Evolutionary conservation across 2,797 vertebrate species (phyloP), one percentile per base, ranked within the genome.

Genomic region (Euthynnus affinis): DNA sequence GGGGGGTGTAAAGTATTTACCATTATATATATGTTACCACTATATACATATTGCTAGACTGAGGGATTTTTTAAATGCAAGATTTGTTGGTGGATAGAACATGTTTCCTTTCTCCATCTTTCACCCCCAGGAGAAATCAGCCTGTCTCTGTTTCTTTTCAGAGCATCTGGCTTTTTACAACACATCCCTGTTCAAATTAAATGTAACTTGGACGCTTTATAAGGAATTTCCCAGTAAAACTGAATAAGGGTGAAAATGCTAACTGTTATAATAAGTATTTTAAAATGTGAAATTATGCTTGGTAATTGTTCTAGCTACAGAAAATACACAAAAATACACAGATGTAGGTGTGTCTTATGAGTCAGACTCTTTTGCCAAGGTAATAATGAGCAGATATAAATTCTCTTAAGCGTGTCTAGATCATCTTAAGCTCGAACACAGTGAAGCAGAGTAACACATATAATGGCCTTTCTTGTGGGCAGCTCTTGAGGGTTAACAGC

Each of bases 401-500:
- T 75, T 82, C 56, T 76, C 25, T 52, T 73, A 71, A 75, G 63
- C 22, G 59, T 66, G 44, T 79, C 76, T 42, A 63, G 60, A 90
- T 89, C 78, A 80, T 75, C 84, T 83, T 56, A 48, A 81, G 82
- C 65, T 88, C 60, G 68, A 78, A 74, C 66, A 71, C 78, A 65
- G 76, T 83, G 80, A 71, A 85, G 82, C 64, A 32, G 56, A 86
- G 78, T 70, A 88, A 88, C 83, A 88, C 83, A 82, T 78, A 85
- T 69, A 73, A 78, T 77, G 70, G 68, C 64, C 57, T 83, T 80
- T 83, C 78, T 86, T 68, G 77, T 76, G 63, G 70, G 61, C 69
- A 67, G 81, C 74, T 88, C 77, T 71, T 80, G 71, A 86, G 87
- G 88, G 88, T 92, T 91, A 92, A 91, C 87, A 87, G 73, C 68